Evolutionary conservation across 1,140 invertebrate genomes (phyloP).

Genomic region (Euura lappo): DNA sequence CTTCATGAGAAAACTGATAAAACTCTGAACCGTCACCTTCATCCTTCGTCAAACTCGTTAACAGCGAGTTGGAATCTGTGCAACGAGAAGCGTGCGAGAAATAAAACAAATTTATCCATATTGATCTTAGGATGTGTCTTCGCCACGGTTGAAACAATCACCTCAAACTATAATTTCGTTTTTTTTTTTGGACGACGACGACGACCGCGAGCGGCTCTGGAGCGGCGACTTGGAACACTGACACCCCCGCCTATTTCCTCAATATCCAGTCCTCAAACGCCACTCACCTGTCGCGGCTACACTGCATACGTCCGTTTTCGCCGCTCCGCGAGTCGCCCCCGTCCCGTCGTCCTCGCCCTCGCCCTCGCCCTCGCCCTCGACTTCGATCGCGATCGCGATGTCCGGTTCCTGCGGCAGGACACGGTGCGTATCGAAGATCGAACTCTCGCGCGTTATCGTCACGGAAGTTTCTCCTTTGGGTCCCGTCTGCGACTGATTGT

Average conservation of each 20-base stretch:
- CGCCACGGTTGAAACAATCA: conserved; percentile 20
- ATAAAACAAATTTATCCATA: conserved; percentile 16
- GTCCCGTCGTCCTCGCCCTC: conserved; percentile 45
- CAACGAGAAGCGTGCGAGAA: neutral
- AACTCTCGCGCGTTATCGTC: neutral
- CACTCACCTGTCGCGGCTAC: conserved; percentile 58
- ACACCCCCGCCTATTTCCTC: conserved; percentile 15
- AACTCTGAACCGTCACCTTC: neutral
- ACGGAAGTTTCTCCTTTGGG: conserved; percentile 9
- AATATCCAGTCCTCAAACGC: conserved; percentile 38
- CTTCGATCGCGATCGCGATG: conserved; percentile 33
- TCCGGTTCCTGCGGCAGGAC: neutral
- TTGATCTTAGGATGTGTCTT: conserved; percentile 22
- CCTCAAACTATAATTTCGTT: neutral
- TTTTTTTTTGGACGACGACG: neutral
- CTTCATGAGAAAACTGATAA: neutral
- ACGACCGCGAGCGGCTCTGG: neutral
- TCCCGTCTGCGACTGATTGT: conserved; percentile 18
- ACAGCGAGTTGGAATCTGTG: neutral
- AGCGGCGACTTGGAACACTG: conserved; percentile 37
- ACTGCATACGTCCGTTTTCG: conserved; percentile 45
- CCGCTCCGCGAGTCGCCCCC: conserved; percentile 53
- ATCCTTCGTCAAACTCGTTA: neutral
- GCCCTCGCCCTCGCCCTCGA: conserved; percentile 58
- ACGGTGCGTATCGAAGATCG: neutral